These are phyloP conservation scores for Chorisops tibialis DNA, from an alignment of 2,888 invertebrate species.

Conservation along the genomic window DNA sequence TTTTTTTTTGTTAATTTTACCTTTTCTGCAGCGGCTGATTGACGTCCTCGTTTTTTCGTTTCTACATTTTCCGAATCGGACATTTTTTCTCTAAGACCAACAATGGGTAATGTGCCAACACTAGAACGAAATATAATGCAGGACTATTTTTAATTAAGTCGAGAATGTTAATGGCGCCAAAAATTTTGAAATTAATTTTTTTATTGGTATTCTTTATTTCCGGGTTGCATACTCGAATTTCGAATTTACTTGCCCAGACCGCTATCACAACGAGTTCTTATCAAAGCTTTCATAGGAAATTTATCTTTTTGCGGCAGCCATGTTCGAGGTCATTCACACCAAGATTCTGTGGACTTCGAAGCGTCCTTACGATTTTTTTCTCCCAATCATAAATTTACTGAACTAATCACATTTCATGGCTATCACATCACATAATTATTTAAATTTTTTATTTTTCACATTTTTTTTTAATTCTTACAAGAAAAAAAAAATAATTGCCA, in stretches of 20 bases:
- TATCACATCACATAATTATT: too few species aligned
- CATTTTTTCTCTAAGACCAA: constrained; percentile 27
- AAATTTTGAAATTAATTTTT: neutral
- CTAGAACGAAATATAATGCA: neutral
- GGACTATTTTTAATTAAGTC: neutral
- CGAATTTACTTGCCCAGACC: neutral
- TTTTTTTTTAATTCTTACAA: neutral
- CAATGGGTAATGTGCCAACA: neutral
- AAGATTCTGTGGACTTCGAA: neutral
- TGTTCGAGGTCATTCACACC: constrained; percentile 26
- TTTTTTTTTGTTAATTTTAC: too few species aligned
- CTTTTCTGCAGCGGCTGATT: constrained; percentile 34
- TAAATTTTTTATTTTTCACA: neutral
- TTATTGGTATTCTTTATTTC: neutral
- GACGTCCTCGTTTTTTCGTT: constrained; percentile 37
- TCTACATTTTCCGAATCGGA: constrained; percentile 39
- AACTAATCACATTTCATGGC: too few species aligned
- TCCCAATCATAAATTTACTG: neutral
- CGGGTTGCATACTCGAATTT: neutral
- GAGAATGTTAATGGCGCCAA: constrained; percentile 7
- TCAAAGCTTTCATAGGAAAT: constrained; percentile 9
- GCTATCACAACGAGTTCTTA: constrained; percentile 4
- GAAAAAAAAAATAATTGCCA: constrained; percentile 12
- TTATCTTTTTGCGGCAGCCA: constrained; percentile 11
- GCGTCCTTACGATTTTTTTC: neutral